Base-by-base conservation (phyloP, 2,888 invertebrate genomes). In the Drosophila kokeensis region DNA sequence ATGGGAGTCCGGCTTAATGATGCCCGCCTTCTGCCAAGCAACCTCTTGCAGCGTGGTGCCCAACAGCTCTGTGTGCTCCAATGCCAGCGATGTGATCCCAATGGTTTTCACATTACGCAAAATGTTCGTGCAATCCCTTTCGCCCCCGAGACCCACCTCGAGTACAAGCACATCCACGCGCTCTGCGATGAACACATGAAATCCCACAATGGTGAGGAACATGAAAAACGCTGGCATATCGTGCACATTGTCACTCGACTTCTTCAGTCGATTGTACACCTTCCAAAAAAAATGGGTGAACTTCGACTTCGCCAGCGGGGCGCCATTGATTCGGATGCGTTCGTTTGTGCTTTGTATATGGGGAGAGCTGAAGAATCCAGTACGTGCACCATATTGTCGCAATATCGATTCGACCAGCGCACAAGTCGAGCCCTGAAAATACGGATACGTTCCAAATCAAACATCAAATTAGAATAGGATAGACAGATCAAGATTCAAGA, bases 131-230 rank as follows among this genome's bases (percentile, higher is more conserved):
- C 96, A 96, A 93, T 99, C 99, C 77, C 96, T 96, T 89, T 96
- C 95, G 0, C 99, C 99, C 0, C 99, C 99, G 81, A 99, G 98
- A 38, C 99, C 99, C 36, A 99, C 99, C 94, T 99, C 99, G 18
- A 99, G 92, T 48, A 99, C 95, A 0, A 97, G 98, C 1, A 98
- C 99, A 92, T 99, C 98, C 13, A 98, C 96, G 79, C 96, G 95
- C 92, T 98, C 96, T 29, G 95, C 94, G 0, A 97, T 88, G 93
- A 99, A 99, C 38, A 98, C 94, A 91, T 98, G 95, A 90, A 98
- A 97, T 18, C 98, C 97, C 94, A 99, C 94, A 65, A 99, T 94
- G 0, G 99, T 99, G 21, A 99, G 94, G 92, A 99, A 99, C 73
- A 96, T 96, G 94, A 99, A 99, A 93, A 99, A 99, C 52, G 96